A percentile compares a stretch with the other conserved stretches of the same genome.
These are phyloP conservation scores for Xanthorhoe spadicearia DNA, from an alignment of 2,888 invertebrate species.

Conservation along the genomic window DNA sequence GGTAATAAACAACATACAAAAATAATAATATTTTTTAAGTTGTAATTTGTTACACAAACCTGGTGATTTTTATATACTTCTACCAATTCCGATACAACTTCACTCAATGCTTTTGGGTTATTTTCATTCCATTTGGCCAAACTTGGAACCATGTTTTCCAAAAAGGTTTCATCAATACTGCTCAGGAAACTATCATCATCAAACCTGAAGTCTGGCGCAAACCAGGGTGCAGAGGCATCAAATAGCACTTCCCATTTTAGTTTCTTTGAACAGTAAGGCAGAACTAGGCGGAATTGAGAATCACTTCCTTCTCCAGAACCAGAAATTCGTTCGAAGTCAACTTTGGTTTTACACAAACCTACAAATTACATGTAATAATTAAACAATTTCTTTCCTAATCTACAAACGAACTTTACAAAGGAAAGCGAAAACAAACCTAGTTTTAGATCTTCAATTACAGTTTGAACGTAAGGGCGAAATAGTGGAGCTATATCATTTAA, in stretches of 20 bases:
- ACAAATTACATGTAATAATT: conserved; percentile 21
- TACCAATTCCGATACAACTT: conserved; percentile 86
- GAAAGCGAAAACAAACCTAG: conserved; percentile 49
- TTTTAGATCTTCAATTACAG: conserved; percentile 74
- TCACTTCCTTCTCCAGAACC: conserved; percentile 65
- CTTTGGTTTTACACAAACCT: conserved; percentile 79
- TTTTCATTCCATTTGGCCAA: conserved; percentile 87
- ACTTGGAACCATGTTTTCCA: conserved; percentile 84
- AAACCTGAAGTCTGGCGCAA: conserved; percentile 91
- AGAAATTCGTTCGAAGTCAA: conserved; percentile 74
- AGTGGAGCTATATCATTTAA: conserved; percentile 70
- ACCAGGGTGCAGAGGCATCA: conserved; percentile 85
- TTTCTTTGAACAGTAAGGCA: conserved; percentile 89
- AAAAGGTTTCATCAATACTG: conserved; percentile 82
- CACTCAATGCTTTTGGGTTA: conserved; percentile 84
- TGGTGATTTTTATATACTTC: conserved; percentile 86
- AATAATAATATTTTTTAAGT: not conserved
- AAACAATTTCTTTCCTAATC: not conserved
- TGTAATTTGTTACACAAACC: conserved; percentile 62
- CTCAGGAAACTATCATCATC: conserved; percentile 87
- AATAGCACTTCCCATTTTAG: conserved; percentile 90
- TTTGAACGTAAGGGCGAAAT: conserved; percentile 76
- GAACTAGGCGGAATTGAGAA: conserved; percentile 86
- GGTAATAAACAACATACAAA: too few relatives aligned
- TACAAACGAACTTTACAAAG: too few relatives aligned